Evolutionary conservation across 1,140 invertebrate species (phyloP), one percentile per base, ranked within the genome.

Genomic region (Gerris buenoi): DNA sequence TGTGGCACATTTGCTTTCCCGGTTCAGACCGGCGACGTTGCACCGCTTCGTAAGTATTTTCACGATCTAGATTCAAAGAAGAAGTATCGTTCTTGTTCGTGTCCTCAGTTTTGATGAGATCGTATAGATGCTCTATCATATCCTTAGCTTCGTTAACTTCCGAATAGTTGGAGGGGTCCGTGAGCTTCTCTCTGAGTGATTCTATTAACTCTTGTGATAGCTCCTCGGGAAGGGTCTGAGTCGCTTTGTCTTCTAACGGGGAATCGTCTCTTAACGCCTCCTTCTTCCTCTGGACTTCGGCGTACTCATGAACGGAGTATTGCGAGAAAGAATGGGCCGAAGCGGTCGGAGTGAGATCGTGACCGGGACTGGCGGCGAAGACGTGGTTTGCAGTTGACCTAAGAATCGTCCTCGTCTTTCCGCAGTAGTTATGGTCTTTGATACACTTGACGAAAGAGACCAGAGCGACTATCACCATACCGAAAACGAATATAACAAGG

Each of bases 61-160:
- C 78, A 25, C 79, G 78, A n/a, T 75, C 74, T 15, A 68, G 25
- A 13, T 69, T 46, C 15, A 70, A 25, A 14, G 67, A 69, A 25
- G 59, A 27, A 3, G 64, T 61, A 66, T 82, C 81, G 69, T 85
- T 85, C 28, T 81, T 82, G 70, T 85, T 86, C 56, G 79, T 86
- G 69, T 88, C 86, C 72, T 87, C 85, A 1, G 88, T 83, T 72
- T 88, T 88, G 61, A 89, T 88, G 26, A 88, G 79, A 74, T 89
- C 87, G 71, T 90, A 90, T 1, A 90, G 76, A 68, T 88, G 85
- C 72, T 89, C 87, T 64, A 89, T 89, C 79, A 87, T 87, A 75
- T 88, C 86, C 25, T 85, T 79, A 1, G 88, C 87, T 72, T 88
- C 85, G 58, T 84, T 82, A n/a, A n/a, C n/a, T n/a, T n/a, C n/a